Evolutionary conservation across 2,113 vertebrate genomes (phyloP).

Genomic region (Mirza zaza): DNA sequence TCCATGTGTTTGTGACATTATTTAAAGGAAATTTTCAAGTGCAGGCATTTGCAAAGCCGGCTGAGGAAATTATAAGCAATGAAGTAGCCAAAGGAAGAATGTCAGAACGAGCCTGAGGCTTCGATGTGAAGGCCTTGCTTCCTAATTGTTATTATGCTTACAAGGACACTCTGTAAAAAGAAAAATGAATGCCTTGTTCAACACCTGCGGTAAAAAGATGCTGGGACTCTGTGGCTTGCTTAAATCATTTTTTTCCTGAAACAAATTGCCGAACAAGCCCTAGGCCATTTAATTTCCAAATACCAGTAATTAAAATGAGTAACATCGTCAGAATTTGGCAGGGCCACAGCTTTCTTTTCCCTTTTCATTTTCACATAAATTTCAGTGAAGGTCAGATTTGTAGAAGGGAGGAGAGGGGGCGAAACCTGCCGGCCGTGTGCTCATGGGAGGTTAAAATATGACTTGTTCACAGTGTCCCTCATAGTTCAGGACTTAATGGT

Average conservation of each 20-base stretch:
- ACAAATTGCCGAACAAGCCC: constrained; percentile 83
- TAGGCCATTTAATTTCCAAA: constrained; percentile 87
- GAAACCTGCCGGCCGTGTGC: constrained; percentile 83
- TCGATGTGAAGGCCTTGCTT: constrained; percentile 83
- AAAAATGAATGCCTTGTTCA: constrained; percentile 85
- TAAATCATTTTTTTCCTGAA: constrained; percentile 85
- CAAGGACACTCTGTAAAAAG: constrained; percentile 86
- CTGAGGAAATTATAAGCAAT: constrained; percentile 82
- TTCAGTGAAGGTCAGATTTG: constrained; percentile 88
- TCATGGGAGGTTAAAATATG: constrained; percentile 88
- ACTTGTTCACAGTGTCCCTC: constrained; percentile 88
- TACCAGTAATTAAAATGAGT: constrained; percentile 89
- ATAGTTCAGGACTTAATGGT: constrained; percentile 89
- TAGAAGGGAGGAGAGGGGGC: constrained; percentile 80
- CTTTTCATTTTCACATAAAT: constrained; percentile 89
- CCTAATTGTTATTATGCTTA: constrained; percentile 88
- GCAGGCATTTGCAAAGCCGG: constrained; percentile 74
- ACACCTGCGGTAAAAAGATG: constrained; percentile 84
- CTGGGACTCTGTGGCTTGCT: constrained; percentile 76
- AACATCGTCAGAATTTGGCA: constrained; percentile 84
- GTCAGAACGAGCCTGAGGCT: constrained; percentile 79
- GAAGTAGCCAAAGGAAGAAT: constrained; percentile 81
- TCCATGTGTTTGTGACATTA: background rate
- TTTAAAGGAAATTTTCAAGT: constrained; percentile 78
- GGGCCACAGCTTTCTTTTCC: constrained; percentile 80